Base-by-base conservation (phyloP, 2,797 vertebrate genomes). In the Masticophis lateralis region DNA sequence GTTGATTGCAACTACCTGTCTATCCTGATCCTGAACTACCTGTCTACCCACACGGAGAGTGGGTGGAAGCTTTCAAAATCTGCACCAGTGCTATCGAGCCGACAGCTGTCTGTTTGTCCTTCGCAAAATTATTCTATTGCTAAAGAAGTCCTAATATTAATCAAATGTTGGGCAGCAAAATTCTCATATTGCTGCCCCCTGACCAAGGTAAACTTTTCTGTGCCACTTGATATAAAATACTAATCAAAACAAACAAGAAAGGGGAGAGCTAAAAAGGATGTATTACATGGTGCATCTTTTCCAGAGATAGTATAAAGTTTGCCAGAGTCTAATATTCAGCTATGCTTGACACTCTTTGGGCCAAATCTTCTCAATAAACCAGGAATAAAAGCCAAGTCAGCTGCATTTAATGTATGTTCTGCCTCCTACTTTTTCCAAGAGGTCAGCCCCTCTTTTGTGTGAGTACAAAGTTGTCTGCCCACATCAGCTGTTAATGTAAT, bases 401-500 rank as follows among this genome's bases (percentile, higher is more conserved):
- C 59, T 94, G 9, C 11, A 37, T 92, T 88, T 93, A 61, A 89
- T 86, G 88, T 43, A 12, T 90, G 87, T 57, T 61, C 60, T 74
- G 53, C 61, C 90, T 94, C 60, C 51, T 89, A 94, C 66, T 90
- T 91, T 55, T 47, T 95, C 60, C 51, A 86, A 74, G 91, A 96
- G 95, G 96, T 95, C 95, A 96, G 88, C 93, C 0, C 43, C 74
- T 94, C 55, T 96, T 95, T 94, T 95, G 93, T 93, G 28, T 92
- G 27, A 95, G 87, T n/a, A 92, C 16, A 90, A 93, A 94, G 86
- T 88, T 92, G 1, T 91, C 93, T 43, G 8, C 61, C 53, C 51
- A 43, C 32, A 87, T 94, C 22, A 95, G 18, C 96, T 95, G 93
- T 61, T 96, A 97, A 95, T 95, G 86, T n/a, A 96, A 94, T 95